Base-by-base conservation (phyloP, 1,140 invertebrate species). In the Temnothorax nylanderi region DNA sequence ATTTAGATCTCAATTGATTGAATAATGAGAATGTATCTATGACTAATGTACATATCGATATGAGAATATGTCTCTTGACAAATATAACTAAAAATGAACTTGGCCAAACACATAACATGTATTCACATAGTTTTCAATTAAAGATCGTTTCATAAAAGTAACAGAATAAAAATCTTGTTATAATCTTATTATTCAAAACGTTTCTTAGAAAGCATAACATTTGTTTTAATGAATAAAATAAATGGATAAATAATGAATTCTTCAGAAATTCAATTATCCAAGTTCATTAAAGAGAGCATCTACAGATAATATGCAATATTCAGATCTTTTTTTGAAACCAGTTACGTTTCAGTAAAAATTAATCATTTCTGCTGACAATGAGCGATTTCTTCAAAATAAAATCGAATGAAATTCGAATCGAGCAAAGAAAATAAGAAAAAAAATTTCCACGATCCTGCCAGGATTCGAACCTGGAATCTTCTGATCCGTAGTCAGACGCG, bases 391-490 rank as follows among this genome's bases (percentile, higher is more conserved):
- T 81, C 6, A 54, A 74, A 69, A 49, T 49, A 26, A 69, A 49
- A 69, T 26, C 2, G 2, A 21, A 41, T 11, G 41, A 37, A 32
- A 21, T 72, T 44, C n/a, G 26, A 75, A 18, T 76, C 13, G 13
- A 65, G 6, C 21, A 44, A 71, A 51, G 6, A 81, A 71, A 80
- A 37, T 21, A 4, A 3, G 11, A 77, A 41, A 49, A 80, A 85
- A 47, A 11, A 64, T 41, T 44, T n/a, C 6, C 80, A 60, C 96
- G 96, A 98, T 97, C 97, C 96, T 97, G 97, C 97, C 97, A 98
- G 97, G 97, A 98, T 97, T 98, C 97, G 97, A 98, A 98, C 97
- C 97, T 97, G 97, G 97, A 98, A 97, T 98, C 97, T 97, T 97
- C 97, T 97, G 97, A 97, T 98, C 97, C 97, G 97, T 98, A 98